Conservation (phyloP, 1,140 invertebrate species). For the Leucophenga varia region DNA sequence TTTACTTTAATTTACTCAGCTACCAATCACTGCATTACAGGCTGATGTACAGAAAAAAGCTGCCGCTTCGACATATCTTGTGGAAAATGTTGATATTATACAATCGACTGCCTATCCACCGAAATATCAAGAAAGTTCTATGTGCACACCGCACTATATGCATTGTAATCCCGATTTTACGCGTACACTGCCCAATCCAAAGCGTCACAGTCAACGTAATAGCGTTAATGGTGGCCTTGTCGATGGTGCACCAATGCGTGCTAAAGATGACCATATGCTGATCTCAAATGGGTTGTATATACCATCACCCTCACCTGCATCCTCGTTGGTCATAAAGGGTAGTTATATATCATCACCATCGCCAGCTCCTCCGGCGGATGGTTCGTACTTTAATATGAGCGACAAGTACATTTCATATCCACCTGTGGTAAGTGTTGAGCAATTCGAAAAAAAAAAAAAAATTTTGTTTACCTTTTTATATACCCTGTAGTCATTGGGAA, state of each 20-base stretch:
- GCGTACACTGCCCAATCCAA: constrained; percentile 46
- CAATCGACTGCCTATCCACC: constrained; percentile 49
- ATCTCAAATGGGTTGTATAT: constrained; percentile 49
- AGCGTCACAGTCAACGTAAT: constrained; percentile 45
- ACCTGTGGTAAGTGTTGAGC: constrained; percentile 59
- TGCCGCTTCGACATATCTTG: constrained; percentile 48
- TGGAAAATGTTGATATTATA: constrained; percentile 50
- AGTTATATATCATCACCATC: constrained; percentile 59
- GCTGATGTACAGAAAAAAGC: constrained; percentile 50
- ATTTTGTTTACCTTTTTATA: too few relatives aligned
- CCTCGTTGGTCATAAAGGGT: constrained; percentile 49
- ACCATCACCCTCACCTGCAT: constrained; percentile 46
- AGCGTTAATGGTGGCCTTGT: constrained; percentile 35
- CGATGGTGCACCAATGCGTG: constrained; percentile 45
- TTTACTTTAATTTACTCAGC: constrained; percentile 31
- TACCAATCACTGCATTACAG: constrained; percentile 53
- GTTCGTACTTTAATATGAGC: constrained; percentile 78
- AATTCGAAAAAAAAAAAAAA: too few relatives aligned
- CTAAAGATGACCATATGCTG: constrained; percentile 50
- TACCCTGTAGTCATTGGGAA: too few relatives aligned
- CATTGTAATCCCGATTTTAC: constrained; percentile 50
- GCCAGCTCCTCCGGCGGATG: constrained; percentile 74
- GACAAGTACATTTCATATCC: constrained; percentile 72
- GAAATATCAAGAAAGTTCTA: constrained; percentile 52
- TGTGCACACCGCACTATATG: constrained; percentile 48